These are phyloP conservation scores for Eristalis arbustorum DNA, from an alignment of 2,888 invertebrate species.

Conservation along the genomic window DNA sequence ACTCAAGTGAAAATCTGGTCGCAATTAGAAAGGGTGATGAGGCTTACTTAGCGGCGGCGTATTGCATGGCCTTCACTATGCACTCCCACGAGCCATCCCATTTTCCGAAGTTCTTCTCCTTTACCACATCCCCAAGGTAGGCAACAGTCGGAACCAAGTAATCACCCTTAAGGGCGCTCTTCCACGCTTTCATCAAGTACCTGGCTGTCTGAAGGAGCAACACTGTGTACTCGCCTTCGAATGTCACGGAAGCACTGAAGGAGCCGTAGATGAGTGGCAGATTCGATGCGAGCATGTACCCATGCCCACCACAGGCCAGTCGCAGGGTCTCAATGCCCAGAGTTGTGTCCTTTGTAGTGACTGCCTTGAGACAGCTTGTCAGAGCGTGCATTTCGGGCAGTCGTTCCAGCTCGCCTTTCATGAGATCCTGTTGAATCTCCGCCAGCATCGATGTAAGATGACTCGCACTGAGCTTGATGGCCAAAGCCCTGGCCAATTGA, in stretches of 20 bases:
- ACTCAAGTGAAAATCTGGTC: background rate
- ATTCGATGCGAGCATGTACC: slow-evolving; percentile 92
- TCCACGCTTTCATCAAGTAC: slow-evolving; percentile 90
- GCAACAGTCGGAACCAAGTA: slow-evolving; percentile 85
- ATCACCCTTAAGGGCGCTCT: slow-evolving; percentile 83
- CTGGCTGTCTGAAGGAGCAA: slow-evolving; percentile 93
- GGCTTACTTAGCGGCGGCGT: slow-evolving; percentile 81
- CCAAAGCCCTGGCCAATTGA: slow-evolving; percentile 88
- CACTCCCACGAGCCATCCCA: slow-evolving; percentile 77
- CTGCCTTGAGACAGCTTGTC: slow-evolving; percentile 94
- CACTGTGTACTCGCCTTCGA: slow-evolving; percentile 98
- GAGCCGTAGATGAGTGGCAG: slow-evolving; percentile 90
- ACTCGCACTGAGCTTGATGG: slow-evolving; percentile 86
- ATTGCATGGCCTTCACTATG: slow-evolving; percentile 80
- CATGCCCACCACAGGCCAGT: slow-evolving; percentile 96
- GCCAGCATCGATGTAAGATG: slow-evolving; percentile 88
- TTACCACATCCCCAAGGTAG: slow-evolving; percentile 81
- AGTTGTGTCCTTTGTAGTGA: slow-evolving; percentile 87
- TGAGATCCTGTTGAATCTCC: slow-evolving; percentile 88
- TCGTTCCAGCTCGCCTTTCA: slow-evolving; percentile 88
- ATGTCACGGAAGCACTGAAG: slow-evolving; percentile 92
- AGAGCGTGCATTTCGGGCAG: slow-evolving; percentile 93
- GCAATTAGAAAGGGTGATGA: too few species aligned
- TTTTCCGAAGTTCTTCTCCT: slow-evolving; percentile 70
- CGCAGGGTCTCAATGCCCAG: slow-evolving; percentile 90